A percentile compares a stretch with the other conserved stretches of the same genome.
phyloP scores from a whole-genome alignment of 2,888 invertebrate species.

The Folsomia candida region DNA sequence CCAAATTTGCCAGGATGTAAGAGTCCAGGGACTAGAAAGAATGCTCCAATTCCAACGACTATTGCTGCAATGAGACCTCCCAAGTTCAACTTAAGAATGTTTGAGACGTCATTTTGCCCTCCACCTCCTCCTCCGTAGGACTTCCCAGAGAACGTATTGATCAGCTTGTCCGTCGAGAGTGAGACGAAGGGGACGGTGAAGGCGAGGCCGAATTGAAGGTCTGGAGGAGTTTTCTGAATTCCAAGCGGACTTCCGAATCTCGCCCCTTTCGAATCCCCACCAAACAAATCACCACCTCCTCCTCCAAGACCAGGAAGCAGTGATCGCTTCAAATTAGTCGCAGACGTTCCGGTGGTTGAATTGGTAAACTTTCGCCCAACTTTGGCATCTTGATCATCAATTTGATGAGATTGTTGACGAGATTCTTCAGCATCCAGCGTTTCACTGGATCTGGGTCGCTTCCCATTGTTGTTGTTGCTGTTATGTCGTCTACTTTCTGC shows the following conservation, averaged over 20 bases:
- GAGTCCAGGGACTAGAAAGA: slow-evolving; percentile 8
- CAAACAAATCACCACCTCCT: neutral
- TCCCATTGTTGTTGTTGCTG: neutral
- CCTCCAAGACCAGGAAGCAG: neutral
- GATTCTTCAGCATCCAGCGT: neutral
- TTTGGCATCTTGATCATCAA: neutral
- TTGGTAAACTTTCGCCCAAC: neutral
- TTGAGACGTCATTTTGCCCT: slow-evolving; percentile 20
- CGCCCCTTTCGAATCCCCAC: neutral
- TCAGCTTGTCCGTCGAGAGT: slow-evolving; percentile 41
- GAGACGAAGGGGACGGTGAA: slow-evolving; percentile 48
- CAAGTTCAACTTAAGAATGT: slow-evolving; percentile 44
- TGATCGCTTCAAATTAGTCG: neutral
- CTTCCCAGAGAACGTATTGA: slow-evolving; percentile 30
- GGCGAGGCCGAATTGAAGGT: slow-evolving; percentile 45
- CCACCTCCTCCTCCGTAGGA: neutral
- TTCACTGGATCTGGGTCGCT: neutral
- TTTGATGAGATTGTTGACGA: neutral
- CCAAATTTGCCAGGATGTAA: neutral
- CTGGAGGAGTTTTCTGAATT: slow-evolving; percentile 48
- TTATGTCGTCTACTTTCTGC: neutral
- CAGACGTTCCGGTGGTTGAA: neutral
- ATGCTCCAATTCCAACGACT: slow-evolving; percentile 34
- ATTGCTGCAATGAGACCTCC: slow-evolving; percentile 43
- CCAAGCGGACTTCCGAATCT: neutral